These are phyloP conservation scores for Orthosia gothica DNA, from an alignment of 2,888 invertebrate genomes.

Conservation along the genomic window DNA sequence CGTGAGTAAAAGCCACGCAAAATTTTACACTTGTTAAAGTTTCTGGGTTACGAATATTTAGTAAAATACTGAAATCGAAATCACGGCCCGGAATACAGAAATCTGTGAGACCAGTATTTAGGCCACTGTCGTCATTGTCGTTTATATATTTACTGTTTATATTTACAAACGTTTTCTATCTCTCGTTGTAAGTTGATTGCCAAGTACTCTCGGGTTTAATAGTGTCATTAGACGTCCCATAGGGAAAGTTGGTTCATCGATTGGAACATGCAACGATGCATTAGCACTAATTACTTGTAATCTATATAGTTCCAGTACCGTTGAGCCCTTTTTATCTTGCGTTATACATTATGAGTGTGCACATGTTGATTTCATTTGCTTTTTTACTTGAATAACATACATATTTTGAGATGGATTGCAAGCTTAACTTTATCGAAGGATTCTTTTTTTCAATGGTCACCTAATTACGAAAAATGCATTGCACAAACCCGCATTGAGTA, in stretches of 20 bases:
- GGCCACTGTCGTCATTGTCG: conserved; percentile 19
- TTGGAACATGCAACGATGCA: conserved; percentile 44
- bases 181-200: conserved; percentile 30
- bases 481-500: no score
- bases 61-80: conserved; percentile 18
- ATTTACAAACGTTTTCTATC: conserved; percentile 33
- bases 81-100: conserved; percentile 5
- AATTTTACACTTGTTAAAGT: not conserved
- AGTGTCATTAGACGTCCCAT: conserved; percentile 32
- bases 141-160: conserved; percentile 29
- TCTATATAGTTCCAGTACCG: not conserved
- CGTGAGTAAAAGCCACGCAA: conserved; percentile 4
- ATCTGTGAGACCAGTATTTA: conserved; percentile 8
- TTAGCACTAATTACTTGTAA: conserved; percentile 36
- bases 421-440: not conserved
- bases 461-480: no score
- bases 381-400: not conserved
- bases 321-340: not conserved
- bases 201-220: conserved; percentile 27
- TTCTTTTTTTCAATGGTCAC: not conserved
- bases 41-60: conserved; percentile 4
- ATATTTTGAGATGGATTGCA: not conserved
- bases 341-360: not conserved
- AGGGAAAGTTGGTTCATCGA: conserved; percentile 20
- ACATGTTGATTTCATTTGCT: not conserved